These are phyloP conservation scores for Eretmochelys imbricata DNA, from an alignment of 2,113 vertebrate genomes.

Conservation along the genomic window DNA sequence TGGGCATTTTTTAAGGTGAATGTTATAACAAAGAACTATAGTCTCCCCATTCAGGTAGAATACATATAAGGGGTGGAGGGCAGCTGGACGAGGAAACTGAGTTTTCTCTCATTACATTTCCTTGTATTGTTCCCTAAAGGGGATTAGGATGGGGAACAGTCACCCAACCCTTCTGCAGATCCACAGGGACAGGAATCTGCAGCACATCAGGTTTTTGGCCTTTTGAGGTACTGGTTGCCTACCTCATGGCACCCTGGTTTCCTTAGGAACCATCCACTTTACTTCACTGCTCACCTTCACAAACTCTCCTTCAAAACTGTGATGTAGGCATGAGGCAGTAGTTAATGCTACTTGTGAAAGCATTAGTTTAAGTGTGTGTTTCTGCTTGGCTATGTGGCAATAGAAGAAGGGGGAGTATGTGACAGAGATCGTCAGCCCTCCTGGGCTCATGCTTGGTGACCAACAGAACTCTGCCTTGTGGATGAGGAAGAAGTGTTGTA, in stretches of 20 bases:
- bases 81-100: background rate
- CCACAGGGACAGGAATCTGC: background rate
- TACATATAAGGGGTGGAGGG: background rate
- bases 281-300: background rate
- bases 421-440: background rate
- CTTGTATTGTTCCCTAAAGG: background rate
- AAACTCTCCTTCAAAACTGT: background rate
- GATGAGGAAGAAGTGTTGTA: background rate
- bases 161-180: background rate
- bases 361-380: background rate
- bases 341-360: background rate
- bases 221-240: background rate
- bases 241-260: background rate
- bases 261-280: background rate
- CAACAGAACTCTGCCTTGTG: background rate
- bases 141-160: background rate
- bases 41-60: background rate
- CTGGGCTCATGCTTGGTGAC: background rate
- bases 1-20: background rate
- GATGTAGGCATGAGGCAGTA: fast-evolving
- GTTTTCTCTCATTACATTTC: background rate
- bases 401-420: background rate
- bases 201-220: background rate
- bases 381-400: background rate
- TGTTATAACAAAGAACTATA: background rate